phyloP scores from a whole-genome alignment of 2,888 invertebrate species.

The Caenorhabditis becei region DNA sequence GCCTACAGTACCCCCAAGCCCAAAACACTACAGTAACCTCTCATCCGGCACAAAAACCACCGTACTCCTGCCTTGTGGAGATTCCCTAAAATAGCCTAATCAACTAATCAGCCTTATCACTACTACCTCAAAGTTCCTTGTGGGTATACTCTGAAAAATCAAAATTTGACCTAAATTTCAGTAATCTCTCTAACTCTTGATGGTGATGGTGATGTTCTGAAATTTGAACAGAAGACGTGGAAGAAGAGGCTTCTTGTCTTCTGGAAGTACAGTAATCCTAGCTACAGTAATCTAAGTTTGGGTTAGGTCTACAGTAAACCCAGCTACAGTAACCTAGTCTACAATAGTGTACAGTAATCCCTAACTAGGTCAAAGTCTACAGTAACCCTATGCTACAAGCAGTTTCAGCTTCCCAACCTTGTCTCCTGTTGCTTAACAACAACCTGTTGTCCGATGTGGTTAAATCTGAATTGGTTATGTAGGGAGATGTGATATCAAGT shows the following conservation, averaged over 20 bases:
- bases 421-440: conserved; percentile 21
- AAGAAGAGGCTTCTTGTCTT: conserved; percentile 29
- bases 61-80: background rate
- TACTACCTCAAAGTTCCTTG: conserved; percentile 48
- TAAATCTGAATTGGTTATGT: conserved; percentile 29
- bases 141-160: conserved; percentile 46
- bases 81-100: background rate
- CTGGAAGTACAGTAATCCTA: conserved; percentile 20
- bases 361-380: no score
- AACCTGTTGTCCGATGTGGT: conserved; percentile 47
- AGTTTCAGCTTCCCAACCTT: conserved; percentile 34
- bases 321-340: conserved; percentile 17
- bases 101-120: background rate
- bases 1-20: no score
- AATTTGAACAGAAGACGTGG: conserved; percentile 11
- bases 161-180: no score
- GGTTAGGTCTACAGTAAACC: conserved; percentile 1
- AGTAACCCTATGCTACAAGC: conserved; percentile 5
- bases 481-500: background rate
- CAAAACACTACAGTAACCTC: no score
- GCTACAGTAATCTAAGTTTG: conserved; percentile 12
- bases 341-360: no score
- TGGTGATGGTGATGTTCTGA: conserved; percentile 22
- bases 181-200: conserved; percentile 22
- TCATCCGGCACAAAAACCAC: conserved; percentile 18